Evolutionary conservation across 2,113 vertebrate genomes (phyloP), one percentile per base, ranked within the genome.

Genomic region (Strigops habroptila): DNA sequence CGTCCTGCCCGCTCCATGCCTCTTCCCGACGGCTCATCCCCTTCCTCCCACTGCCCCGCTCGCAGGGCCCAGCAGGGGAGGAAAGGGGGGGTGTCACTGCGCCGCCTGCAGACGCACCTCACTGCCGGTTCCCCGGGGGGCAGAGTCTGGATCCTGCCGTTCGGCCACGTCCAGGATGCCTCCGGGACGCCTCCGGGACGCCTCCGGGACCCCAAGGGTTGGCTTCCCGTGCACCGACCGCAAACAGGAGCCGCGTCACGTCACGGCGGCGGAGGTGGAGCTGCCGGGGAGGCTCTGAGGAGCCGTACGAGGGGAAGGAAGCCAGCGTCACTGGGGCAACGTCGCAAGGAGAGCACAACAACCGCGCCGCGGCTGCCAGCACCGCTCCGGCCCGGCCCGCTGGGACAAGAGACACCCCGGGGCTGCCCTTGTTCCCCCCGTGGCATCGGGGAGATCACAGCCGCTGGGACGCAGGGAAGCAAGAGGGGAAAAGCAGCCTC

Each of bases 271-370:
- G 92, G 88, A 90, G 96, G 94, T 75, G 90, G 96, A 75, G 94
- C 95, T 52, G 94, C 41, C 16, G 4, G 46, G 12, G 48, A 37
- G 80, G 3, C 89, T 67, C n/a, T 9, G 64, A 79, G 90, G 63
- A 63, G 41, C 49, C 90, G 21, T 9, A 74, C 30, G 46, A 94
- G 82, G 92, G 95, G 95, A 95, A 95, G 95, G 95, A 94, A 95
- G 92, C 73, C 87, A 13, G 51, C 90, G 73, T 96, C 94, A 91
- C 95, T 31, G 59, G 31, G 84, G 90, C 85, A 95, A 91, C 95
- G 30, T 39, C 9, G 24, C 81, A 9, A 59, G 7, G 48, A 33
- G 55, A 3, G 19, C 91, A 85, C 68, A 94, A 91, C 94, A 94
- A 44, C 79, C 4, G 27, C 33, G 5, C 41, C 3, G 18, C 7